Conservation (phyloP, 1,140 invertebrate species). For the Leptonema lineaticorne region DNA sequence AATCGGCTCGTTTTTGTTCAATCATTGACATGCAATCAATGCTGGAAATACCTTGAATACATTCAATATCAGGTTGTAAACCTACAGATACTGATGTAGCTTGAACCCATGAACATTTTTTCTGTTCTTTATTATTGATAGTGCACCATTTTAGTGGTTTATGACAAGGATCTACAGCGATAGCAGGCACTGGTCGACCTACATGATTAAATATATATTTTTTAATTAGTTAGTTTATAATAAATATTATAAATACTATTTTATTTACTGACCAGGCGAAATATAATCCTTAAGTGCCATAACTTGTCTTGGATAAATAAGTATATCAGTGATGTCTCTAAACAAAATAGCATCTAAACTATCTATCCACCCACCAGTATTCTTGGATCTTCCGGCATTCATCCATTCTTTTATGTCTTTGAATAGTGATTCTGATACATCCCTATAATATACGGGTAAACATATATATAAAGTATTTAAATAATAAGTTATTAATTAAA, state of each 20-base stretch:
- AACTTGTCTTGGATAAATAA: slow-evolving; percentile 7
- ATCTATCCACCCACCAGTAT: slow-evolving; percentile 31
- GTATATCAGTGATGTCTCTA: slow-evolving; percentile 15
- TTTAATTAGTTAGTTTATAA: not conserved
- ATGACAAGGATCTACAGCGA: slow-evolving; percentile 49
- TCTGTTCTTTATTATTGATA: slow-evolving; percentile 52
- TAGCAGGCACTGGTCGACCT: slow-evolving; percentile 44
- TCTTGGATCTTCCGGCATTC: not conserved
- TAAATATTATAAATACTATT: not conserved
- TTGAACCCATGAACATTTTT: slow-evolving; percentile 63
- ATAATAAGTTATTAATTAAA: slow-evolving; percentile 27
- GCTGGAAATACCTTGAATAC: slow-evolving; percentile 48
- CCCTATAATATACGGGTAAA: slow-evolving; percentile 28
- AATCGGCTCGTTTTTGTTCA: slow-evolving; percentile 60
- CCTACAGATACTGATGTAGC: slow-evolving; percentile 57
- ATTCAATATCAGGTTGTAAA: slow-evolving; percentile 60
- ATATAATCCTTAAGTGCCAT: slow-evolving; percentile 9
- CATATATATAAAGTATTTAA: slow-evolving; percentile 18
- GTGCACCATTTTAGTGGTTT: slow-evolving; percentile 62
- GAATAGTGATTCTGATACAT: slow-evolving; percentile 39
- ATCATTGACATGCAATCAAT: slow-evolving; percentile 66
- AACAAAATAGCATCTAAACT: slow-evolving; percentile 35
- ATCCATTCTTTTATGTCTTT: slow-evolving; percentile 39
- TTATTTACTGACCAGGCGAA: not conserved
- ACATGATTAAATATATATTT: not conserved